Conservation (phyloP, 2,113 vertebrate genomes). For the Nothobranchius kuhntae region DNA sequence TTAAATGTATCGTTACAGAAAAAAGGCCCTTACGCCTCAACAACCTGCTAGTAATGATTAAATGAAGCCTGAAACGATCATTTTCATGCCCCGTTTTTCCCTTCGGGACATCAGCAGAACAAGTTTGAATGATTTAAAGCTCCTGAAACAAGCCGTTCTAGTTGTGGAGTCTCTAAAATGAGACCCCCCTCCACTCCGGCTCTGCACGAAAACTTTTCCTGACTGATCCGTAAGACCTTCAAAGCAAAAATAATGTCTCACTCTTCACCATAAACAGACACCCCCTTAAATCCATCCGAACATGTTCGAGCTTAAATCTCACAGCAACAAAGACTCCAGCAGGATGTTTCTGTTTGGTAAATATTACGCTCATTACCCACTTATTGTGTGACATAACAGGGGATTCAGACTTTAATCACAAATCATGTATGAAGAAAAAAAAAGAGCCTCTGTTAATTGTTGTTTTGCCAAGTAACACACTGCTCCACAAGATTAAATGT, state of each 20-base stretch:
- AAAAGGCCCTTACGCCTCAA: slow-evolving; percentile 1
- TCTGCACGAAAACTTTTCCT: not conserved
- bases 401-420: not conserved
- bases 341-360: not conserved
- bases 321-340: not conserved
- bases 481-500: not conserved
- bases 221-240: not conserved
- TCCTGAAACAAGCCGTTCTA: not conserved
- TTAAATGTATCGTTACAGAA: not conserved
- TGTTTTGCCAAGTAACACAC: not conserved
- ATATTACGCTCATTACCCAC: not conserved
- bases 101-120: not conserved
- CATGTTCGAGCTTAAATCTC: not conserved
- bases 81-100: not conserved
- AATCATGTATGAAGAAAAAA: not conserved
- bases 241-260: not conserved
- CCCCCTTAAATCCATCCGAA: not conserved
- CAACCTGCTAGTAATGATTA: not conserved
- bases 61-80: not conserved
- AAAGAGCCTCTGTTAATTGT: not conserved
- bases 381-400: not conserved
- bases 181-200: not conserved
- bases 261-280: not conserved
- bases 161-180: not conserved
- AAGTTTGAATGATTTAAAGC: not conserved